Evolutionary conservation across 1,140 invertebrate species (phyloP).

Genomic region (Tribolium madens): DNA sequence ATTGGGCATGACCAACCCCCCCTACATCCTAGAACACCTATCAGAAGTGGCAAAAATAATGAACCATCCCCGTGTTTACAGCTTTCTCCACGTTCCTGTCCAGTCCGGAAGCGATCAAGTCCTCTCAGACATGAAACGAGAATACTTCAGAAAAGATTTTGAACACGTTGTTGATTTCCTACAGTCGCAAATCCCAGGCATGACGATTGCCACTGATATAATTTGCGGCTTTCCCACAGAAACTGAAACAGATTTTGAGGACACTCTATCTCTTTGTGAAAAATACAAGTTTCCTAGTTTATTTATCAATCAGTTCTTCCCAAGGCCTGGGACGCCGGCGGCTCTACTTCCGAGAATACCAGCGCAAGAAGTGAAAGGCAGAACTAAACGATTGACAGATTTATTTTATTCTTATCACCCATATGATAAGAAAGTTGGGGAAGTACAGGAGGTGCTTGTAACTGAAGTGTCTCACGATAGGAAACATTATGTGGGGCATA

Average conservation of each 20-base stretch:
- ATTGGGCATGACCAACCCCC: slow-evolving; percentile 98
- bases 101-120: slow-evolving; percentile 96
- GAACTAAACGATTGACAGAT: slow-evolving; percentile 90
- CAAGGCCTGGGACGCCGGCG: slow-evolving; percentile 94
- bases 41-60: slow-evolving; percentile 93
- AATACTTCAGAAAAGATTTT: slow-evolving; percentile 92
- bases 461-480: slow-evolving; percentile 95
- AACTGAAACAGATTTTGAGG: slow-evolving; percentile 90
- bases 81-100: slow-evolving; percentile 97
- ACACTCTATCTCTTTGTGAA: slow-evolving; percentile 86
- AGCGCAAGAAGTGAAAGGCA: slow-evolving; percentile 87
- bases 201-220: slow-evolving; percentile 97
- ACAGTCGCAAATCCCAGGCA: slow-evolving; percentile 73
- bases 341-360: slow-evolving; percentile 88
- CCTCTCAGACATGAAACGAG: slow-evolving; percentile 94
- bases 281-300: slow-evolving; percentile 94
- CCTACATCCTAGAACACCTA: slow-evolving; percentile 96
- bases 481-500: slow-evolving; percentile 93
- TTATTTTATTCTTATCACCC: slow-evolving; percentile 93
- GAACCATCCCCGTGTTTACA: slow-evolving; percentile 90
- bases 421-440: slow-evolving; percentile 82
- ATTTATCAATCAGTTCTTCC: slow-evolving; percentile 99
- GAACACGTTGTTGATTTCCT: slow-evolving; percentile 90
- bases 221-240: slow-evolving; percentile 99
- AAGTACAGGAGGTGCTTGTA: slow-evolving; percentile 86